Evolutionary conservation across 2,113 vertebrate genomes (phyloP), one percentile per base, ranked within the genome.

Genomic region (Platysteira castanea): DNA sequence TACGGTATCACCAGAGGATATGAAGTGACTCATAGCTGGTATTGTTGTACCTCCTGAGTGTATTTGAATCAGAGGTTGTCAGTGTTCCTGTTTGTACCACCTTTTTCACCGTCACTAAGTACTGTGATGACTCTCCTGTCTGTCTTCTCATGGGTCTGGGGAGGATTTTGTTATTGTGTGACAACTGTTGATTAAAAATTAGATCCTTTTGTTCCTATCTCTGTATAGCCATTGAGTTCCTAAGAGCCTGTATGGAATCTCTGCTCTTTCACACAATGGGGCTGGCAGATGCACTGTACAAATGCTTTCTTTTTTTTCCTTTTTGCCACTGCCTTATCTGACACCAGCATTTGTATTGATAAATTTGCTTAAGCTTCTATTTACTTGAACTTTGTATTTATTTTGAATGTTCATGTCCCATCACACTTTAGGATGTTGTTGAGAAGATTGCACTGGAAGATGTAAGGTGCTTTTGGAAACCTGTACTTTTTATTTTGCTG

Each of bases 41-140:
- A 2, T 49, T 90, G 30, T 60, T 95, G 57, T 56, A 52, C 9
- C 35, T 93, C 53, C n/a, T 83, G 75, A 79, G 19, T 56, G 0
- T 35, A 24, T 76, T 76, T 85, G n/a, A 69, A 49, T n/a, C 52
- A 44, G 70, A 90, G 26, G 7, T 60, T 88, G 24, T 73, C 41
- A 30, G 12, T 65, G 28, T 56, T 76, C 15, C n/a, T 70, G 54
- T 37, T 87, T 83, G 20, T 61, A 3, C 74, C 30, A 17, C 64
- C 59, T n/a, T 76, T 95, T 82, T 61, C 63, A 68, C 10, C 1
- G 0, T 71, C 28, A 47, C 53, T 76, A 53, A 73, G 11, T 69
- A 68, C 42, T 57, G 46, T 0, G 0, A 2, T 82, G 53, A 69
- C 44, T 93, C 1, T 2, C 31, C 33, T 20, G 3, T 0, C 59